These are phyloP conservation scores for Xestia sexstrigata DNA, from an alignment of 2,888 invertebrate species.

Conservation along the genomic window DNA sequence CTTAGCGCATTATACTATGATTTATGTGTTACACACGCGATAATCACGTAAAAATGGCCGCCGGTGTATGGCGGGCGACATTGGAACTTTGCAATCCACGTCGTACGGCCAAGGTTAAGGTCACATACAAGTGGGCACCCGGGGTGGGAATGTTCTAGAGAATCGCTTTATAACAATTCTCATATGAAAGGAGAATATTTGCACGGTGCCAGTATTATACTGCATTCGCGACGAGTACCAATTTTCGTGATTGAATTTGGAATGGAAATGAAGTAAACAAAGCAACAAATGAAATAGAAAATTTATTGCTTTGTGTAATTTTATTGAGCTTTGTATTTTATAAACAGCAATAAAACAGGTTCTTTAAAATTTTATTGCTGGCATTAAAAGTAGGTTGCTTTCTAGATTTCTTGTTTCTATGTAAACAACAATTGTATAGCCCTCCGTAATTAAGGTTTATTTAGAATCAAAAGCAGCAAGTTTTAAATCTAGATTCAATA, in stretches of 20 bases:
- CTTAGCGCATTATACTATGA: constrained; percentile 51
- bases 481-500: constrained; percentile 13
- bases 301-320: constrained; percentile 21
- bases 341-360: constrained; percentile 9
- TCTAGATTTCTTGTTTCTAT: constrained; percentile 1
- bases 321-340: constrained; percentile 11
- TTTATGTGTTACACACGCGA: constrained; percentile 58
- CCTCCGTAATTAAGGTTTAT: neutral
- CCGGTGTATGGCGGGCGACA: constrained; percentile 46
- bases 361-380: constrained; percentile 11
- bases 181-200: constrained; percentile 44
- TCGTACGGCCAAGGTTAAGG: constrained; percentile 61
- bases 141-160: constrained; percentile 62
- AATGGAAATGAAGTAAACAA: constrained; percentile 31
- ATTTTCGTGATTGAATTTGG: constrained; percentile 45
- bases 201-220: constrained; percentile 27
- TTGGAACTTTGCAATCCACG: constrained; percentile 66
- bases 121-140: constrained; percentile 56
- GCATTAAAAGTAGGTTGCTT: constrained; percentile 1
- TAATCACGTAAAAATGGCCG: constrained; percentile 60
- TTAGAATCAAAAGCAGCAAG: neutral
- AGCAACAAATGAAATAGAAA: constrained; percentile 36
- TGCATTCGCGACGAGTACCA: constrained; percentile 8
- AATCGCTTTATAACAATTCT: constrained; percentile 52
- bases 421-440: neutral